These are phyloP conservation scores for Apoderus coryli DNA, from an alignment of 2,888 invertebrate species.

Conservation along the genomic window DNA sequence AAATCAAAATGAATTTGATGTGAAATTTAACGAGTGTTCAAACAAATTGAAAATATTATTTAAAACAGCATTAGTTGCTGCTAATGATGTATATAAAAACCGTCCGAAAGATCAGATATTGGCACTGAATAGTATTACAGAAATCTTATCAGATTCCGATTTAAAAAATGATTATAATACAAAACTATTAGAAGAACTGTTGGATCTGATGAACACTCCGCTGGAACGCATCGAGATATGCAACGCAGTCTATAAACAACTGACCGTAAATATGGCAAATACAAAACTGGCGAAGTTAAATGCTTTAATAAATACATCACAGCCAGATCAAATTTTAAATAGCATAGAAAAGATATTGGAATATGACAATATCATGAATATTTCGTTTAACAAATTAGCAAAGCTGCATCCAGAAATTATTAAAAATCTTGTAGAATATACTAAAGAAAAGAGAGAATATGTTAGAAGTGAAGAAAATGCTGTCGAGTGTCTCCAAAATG, in stretches of 20 bases:
- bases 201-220: constrained; percentile 27
- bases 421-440: constrained; percentile 42
- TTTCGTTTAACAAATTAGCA: constrained; percentile 47
- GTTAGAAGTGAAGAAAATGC: constrained; percentile 50
- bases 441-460: constrained; percentile 44
- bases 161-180: constrained; percentile 25
- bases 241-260: constrained; percentile 27
- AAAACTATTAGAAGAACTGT: constrained; percentile 25
- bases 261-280: constrained; percentile 38
- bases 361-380: constrained; percentile 45
- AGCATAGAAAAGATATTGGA: constrained; percentile 48
- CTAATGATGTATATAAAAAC: constrained; percentile 31
- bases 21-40: constrained; percentile 24
- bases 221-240: constrained; percentile 29
- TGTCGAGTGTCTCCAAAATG: constrained; percentile 48
- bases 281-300: constrained; percentile 48
- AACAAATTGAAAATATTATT: constrained; percentile 28
- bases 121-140: constrained; percentile 28
- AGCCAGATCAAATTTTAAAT: constrained; percentile 38
- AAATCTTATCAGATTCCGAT: constrained; percentile 26
- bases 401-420: constrained; percentile 44
- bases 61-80: constrained; percentile 30
- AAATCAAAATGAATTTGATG: constrained; percentile 24
- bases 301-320: constrained; percentile 16
- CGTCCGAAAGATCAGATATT: constrained; percentile 31